Evolutionary conservation across 2,888 invertebrate species (phyloP), one percentile per base, ranked within the genome.

Genomic region (Polia nebulosa): DNA sequence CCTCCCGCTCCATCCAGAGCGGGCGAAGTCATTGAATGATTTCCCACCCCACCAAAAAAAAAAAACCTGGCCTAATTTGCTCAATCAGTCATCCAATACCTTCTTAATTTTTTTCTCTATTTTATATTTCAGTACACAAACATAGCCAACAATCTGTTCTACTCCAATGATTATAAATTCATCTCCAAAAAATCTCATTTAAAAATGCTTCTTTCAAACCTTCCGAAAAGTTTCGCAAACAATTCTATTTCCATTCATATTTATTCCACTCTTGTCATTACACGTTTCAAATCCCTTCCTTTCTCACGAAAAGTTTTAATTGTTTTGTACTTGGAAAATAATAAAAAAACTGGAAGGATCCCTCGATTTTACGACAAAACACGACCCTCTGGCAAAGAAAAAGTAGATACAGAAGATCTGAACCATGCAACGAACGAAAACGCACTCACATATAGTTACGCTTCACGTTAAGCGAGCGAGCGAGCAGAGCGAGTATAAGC

Each of bases 251-350:
- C 7, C 53, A 78, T 78, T 78, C 63, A 63, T 76, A 71, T 78
- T 70, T 70, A 70, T 70, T 65, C 34, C 34, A 36, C 44, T 62
- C 9, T 27, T 61, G 41, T 78, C 67, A 76, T 80, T 80, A 74
- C 63, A 53, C 66, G 66, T 72, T 71, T 55, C 53, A 71, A 63
- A 66, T 66, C 59, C 59, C 53, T 60, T 53, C 22, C 59, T 61
- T 70, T 65, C 61, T 62, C 73, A 57, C 39, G 47, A 63, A 78
- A 78, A 80, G 80, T 78, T 78, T 78, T 72, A 78, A 78, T 71
- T 78, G 80, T 78, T 76, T 70, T 78, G 66, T 71, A 64, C 66
- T 75, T 63, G 53, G 22, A 65, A 64, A 80, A 76, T 55, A 63
- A 69, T 61, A 74, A 64, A 64, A 55, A 64, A 52, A 47, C 20